phyloP scores from a whole-genome alignment of 2,113 vertebrate genomes.

The Ornithorhynchus anatinus region DNA sequence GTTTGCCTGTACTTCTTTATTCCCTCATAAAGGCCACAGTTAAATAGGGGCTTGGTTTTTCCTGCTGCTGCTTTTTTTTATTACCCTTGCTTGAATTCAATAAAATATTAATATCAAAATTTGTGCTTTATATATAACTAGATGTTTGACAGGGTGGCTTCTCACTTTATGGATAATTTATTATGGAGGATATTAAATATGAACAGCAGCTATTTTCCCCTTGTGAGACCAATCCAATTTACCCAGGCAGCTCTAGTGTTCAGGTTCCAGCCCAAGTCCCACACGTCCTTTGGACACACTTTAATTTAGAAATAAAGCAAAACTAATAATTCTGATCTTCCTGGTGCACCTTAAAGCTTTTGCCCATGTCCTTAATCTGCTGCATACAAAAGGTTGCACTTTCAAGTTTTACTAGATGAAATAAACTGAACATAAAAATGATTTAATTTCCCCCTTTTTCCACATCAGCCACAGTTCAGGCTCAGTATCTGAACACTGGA shows the following conservation, averaged over 20 bases:
- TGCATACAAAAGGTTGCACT: neutral
- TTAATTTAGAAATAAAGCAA: constrained; percentile 19
- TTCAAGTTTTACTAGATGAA: neutral
- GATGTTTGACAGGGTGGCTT: neutral
- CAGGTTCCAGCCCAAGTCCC: neutral
- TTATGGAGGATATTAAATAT: neutral
- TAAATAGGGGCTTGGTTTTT: too few species aligned
- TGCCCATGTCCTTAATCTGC: neutral
- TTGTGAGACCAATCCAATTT: neutral
- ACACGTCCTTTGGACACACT: neutral
- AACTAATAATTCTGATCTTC: constrained; percentile 5
- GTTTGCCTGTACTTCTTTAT: too few species aligned
- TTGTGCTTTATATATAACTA: too few species aligned
- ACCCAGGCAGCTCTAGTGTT: neutral
- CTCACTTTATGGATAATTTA: neutral
- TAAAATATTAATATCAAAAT: neutral
- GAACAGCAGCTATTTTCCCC: neutral
- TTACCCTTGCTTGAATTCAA: neutral
- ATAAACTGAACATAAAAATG: neutral
- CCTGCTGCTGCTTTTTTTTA: neutral
- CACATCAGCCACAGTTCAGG: neutral
- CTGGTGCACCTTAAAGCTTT: neutral
- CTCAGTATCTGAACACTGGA: neutral
- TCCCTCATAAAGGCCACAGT: too few species aligned
- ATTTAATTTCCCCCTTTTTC: neutral